Conservation (phyloP, 37 sponge, comb jelly and placozoan species). For the Petrosia ficiformis region DNA sequence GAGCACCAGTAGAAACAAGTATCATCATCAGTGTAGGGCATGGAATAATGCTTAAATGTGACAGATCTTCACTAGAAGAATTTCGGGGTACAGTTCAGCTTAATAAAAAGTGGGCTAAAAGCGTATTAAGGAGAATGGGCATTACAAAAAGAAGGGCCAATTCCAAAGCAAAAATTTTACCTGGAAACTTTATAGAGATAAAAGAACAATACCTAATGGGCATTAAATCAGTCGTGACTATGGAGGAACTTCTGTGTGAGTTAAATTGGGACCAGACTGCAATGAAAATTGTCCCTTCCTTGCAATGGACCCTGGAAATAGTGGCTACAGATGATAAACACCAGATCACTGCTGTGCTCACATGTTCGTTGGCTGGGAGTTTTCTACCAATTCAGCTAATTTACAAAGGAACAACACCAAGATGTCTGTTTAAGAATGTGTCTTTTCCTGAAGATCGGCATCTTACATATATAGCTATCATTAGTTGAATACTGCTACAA, state of each 20-base stretch:
- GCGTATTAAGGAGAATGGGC: constrained; percentile 50
- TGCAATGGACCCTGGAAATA: constrained; percentile 53
- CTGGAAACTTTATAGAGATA: constrained; percentile 23
- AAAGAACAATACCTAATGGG: constrained; percentile 54
- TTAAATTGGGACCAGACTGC: constrained; percentile 71
- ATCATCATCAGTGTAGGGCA: neutral
- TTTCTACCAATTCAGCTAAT: constrained; percentile 56
- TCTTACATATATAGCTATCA: constrained; percentile 40
- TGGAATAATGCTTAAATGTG: neutral
- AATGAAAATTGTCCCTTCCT: constrained; percentile 51
- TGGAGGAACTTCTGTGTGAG: too few species aligned
- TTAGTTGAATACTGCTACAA: constrained; percentile 55
- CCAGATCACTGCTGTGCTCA: too few species aligned
- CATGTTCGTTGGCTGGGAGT: too few species aligned
- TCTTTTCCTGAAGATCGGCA: constrained; percentile 57
- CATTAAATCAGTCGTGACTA: too few species aligned
- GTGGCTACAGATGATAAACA: constrained; percentile 62
- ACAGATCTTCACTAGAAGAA: neutral
- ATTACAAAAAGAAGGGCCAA: constrained; percentile 52
- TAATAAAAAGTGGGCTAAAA: constrained; percentile 51
- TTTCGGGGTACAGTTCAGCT: constrained; percentile 5
- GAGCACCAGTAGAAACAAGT: neutral
- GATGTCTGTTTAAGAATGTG: constrained; percentile 18
- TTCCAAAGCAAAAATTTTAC: constrained; percentile 42
- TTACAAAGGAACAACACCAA: constrained; percentile 44